Base-by-base conservation (phyloP, 2,797 vertebrate genomes). In the Chiroxiphia lanceolata region DNA sequence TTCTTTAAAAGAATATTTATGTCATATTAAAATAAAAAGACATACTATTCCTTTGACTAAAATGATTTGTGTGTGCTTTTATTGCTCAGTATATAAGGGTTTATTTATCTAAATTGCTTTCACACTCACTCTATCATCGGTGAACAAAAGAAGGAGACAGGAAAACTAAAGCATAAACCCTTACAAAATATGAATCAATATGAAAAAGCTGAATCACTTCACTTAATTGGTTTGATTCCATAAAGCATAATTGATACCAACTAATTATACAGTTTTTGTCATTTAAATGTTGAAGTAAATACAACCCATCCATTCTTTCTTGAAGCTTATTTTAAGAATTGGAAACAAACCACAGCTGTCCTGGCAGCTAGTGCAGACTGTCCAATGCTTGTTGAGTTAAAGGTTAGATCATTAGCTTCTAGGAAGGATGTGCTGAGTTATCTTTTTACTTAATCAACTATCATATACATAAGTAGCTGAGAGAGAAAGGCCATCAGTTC, bases 211-310 rank as follows among this genome's bases (percentile, higher is more conserved):
- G 20, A 63, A 94, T 15, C 13, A 38, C 34, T 93, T 92, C 54
- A 72, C 69, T 96, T 97, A 96, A 96, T 94, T 96, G 79, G 90
- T 95, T 94, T 96, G 56, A 91, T 96, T 89, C 71, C 45, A 87
- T 89, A 89, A 96, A 94, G 34, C 40, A 71, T 91, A 91, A 96
- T 94, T 97, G 92, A 96, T 40, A 60, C 38, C 42, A 88, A 70
- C 15, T 94, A 90, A 89, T 97, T 95, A 93, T 45, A 85, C 29
- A 51, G 5, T 3, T 91, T 95, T 78, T 91, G n/a, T 80, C 50
- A 94, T 83, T 97, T 95, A 95, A 95, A 94, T 96, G 31, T 92
- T 93, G 77, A 96, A 92, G 51, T 57, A 96, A 95, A 89, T 89
- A 42, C 29, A 97, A 94, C 40, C 26, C 42, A 94, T 89, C 69